Percentiles rank a stretch among this genome's conserved stretches.
Evolutionary conservation across 2,888 invertebrate species (phyloP).

Genomic region (Hesperia comma): DNA sequence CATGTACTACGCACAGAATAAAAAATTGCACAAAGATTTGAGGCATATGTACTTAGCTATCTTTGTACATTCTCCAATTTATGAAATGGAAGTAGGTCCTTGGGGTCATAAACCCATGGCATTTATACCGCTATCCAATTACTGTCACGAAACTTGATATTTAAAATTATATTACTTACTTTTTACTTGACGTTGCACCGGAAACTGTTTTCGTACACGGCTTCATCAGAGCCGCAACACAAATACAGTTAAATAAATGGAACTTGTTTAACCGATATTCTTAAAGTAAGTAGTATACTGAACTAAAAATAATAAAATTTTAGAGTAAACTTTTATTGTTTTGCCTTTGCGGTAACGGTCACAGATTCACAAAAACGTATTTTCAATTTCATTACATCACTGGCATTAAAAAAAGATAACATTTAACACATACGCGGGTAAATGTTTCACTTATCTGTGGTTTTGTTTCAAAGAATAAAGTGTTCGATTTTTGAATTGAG

Average conservation of each 20-base stretch:
- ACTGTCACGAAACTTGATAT: conserved; percentile 34
- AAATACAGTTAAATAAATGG: conserved; percentile 7
- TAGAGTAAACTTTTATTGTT: conserved; percentile 23
- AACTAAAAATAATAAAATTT: conserved; percentile 13
- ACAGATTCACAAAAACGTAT: conserved; percentile 25
- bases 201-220: conserved; percentile 28
- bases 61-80: neutral
- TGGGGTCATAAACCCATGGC: neutral
- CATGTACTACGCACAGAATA: no score
- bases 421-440: conserved; percentile 14
- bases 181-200: conserved; percentile 27
- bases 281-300: conserved; percentile 21
- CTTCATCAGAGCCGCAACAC: conserved; percentile 15
- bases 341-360: conserved; percentile 34
- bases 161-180: conserved; percentile 41
- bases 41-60: neutral
- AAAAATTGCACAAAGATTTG: no score
- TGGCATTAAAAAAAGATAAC: neutral
- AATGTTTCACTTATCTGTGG: conserved; percentile 9
- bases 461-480: conserved; percentile 7
- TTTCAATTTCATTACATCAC: conserved; percentile 11
- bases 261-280: conserved; percentile 14
- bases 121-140: conserved; percentile 40
- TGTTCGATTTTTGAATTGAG: conserved; percentile 30
- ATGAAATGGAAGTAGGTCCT: neutral